These are phyloP conservation scores for Mormyrus iriodes DNA, from an alignment of 2,113 vertebrate species.

Conservation along the genomic window DNA sequence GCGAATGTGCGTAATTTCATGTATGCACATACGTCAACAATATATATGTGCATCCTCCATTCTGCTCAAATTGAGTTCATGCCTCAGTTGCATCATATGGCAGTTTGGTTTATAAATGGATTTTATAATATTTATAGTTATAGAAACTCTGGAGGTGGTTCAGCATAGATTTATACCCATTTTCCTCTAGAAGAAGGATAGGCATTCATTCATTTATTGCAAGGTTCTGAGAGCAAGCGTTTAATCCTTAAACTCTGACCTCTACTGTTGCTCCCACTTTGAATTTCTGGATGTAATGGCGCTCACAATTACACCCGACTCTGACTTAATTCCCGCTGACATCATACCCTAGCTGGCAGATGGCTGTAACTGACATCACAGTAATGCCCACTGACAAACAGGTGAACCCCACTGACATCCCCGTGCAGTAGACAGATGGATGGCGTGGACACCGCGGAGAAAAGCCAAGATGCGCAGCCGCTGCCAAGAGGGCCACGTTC, in stretches of 20 bases:
- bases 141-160: neutral
- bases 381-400: slow-evolving; percentile 4
- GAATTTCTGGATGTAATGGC: neutral
- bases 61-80: neutral
- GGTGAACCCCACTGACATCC: slow-evolving; percentile 5
- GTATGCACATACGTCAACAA: neutral
- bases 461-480: neutral
- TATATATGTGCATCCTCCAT: neutral
- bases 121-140: neutral
- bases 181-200: neutral
- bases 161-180: neutral
- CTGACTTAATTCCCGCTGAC: neutral
- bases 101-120: neutral
- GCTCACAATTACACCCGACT: neutral
- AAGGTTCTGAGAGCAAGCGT: neutral
- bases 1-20: neutral
- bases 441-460: neutral
- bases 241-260: neutral
- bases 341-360: neutral
- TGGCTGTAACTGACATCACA: neutral
- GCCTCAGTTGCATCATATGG: neutral
- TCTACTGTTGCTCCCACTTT: neutral
- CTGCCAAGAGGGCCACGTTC: neutral
- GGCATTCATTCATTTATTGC: neutral
- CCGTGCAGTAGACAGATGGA: slow-evolving; percentile 5